Conservation (phyloP, 2,888 invertebrate species). For the Nemurella pictetii region DNA sequence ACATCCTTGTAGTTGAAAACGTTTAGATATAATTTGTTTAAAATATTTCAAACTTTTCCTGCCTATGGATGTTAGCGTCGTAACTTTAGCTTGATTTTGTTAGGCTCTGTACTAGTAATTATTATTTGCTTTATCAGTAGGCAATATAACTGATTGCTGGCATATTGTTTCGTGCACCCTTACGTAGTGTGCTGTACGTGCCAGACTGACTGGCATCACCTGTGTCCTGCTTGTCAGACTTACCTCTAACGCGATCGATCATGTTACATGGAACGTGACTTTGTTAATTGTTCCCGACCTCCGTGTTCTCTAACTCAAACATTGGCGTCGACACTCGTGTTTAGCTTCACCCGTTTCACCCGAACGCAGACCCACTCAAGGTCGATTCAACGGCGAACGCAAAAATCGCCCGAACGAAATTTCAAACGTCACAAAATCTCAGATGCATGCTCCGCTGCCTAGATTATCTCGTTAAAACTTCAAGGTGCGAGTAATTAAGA, state of each 20-base stretch:
- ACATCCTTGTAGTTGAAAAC: no score
- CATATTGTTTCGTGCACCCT: no score
- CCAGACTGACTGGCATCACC: neutral
- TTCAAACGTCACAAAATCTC: neutral
- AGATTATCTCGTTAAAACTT: neutral
- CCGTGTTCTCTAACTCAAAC: neutral
- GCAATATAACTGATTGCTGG: no score
- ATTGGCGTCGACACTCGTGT: neutral
- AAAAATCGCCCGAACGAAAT: neutral
- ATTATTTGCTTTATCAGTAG: no score
- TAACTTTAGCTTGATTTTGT: no score
- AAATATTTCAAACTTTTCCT: no score
- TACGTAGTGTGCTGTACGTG: no score
- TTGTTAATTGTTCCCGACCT: neutral
- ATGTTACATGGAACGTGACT: neutral
- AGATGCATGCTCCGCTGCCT: neutral
- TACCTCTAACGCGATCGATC: neutral
- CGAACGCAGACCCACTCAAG: no score
- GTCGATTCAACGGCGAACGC: neutral
- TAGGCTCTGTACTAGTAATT: no score
- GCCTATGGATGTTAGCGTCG: no score
- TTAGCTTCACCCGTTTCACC: no score
- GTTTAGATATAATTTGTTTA: no score
- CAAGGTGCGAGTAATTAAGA: neutral
- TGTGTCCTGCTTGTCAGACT: neutral